Base-by-base conservation (phyloP, 2,888 invertebrate genomes). In the Chrysolina oricalcia region DNA sequence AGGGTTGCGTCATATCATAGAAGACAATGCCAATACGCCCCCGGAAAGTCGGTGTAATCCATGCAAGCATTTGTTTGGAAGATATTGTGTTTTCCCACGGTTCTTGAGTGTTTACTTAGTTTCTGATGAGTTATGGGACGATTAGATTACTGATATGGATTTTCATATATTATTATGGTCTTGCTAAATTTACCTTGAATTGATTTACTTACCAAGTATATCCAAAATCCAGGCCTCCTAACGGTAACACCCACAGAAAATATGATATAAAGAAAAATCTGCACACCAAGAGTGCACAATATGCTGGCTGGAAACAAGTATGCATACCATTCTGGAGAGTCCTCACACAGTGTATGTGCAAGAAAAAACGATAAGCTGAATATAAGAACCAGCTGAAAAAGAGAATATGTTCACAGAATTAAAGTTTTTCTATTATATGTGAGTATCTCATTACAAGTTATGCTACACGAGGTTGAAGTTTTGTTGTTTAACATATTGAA, bases 171-270 rank as follows among this genome's bases (percentile, higher is more conserved):
- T 11, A 48, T 50, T 59, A 21, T 17, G 27, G 65, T n/a, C 15
- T 15, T 19, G 11, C 5, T 19, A 21, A 17, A 53, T 56, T 59
- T 19, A 23, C 48, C 48, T 69, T 35, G 48, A 17, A 59, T 59
- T 41, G 66, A 41, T 46, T 68, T 21, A 72, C 73, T 78, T 77
- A 82, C 82, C 62, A 67, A 19, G 64, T 78, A 72, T 48, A 83
- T 82, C 82, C 82, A 83, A 23, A 64, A 56, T 23, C 78, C 81
- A 53, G 82, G 81, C 67, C 77, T 73, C 17, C 74, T 80, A 15
- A 75, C 72, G 17, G 80, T 79, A 43, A 50, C 46, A 27, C 82
- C 82, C 43, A 79, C 68, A 21, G 81, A 77, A 75, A 83, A 82
- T 35, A 81, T 41, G 10, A 81, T 27, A 70, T 80, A 78, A 3